These are phyloP conservation scores for Candidula unifasciata DNA, from an alignment of 2,888 invertebrate species.

Conservation along the genomic window DNA sequence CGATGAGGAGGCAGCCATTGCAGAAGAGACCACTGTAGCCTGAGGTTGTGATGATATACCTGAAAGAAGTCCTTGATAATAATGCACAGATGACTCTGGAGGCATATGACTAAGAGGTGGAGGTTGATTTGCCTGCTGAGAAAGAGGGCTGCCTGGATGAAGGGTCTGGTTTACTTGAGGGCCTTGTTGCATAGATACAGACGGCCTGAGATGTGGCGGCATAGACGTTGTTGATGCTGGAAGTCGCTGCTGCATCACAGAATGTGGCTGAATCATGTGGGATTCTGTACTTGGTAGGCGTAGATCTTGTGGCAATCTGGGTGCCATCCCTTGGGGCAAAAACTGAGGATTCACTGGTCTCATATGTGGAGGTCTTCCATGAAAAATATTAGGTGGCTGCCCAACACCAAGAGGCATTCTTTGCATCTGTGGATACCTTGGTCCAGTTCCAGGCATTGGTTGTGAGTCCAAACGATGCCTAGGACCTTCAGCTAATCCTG, in stretches of 20 bases:
- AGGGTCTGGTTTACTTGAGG: not conserved
- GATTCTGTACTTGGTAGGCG: conserved; percentile 26
- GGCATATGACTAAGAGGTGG: conserved; percentile 26
- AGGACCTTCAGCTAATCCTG: conserved; percentile 36
- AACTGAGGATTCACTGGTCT: conserved; percentile 41
- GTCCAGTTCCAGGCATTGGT: conserved; percentile 45
- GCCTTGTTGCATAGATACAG: conserved; percentile 38
- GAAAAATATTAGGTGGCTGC: conserved; percentile 37
- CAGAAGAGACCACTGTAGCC: conserved; percentile 11
- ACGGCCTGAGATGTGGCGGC: conserved; percentile 39
- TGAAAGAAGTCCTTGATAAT: conserved; percentile 20
- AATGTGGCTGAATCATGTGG: conserved; percentile 42
- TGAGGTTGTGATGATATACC: conserved; percentile 9
- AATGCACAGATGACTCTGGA: conserved; percentile 3
- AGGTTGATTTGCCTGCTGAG: conserved; percentile 23
- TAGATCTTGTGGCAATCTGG: conserved; percentile 21
- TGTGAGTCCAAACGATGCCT: conserved; percentile 42
- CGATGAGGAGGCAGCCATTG: conserved; percentile 27
- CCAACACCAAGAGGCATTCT: conserved; percentile 33
- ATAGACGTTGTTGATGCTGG: conserved; percentile 14
- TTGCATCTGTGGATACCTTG: conserved; percentile 51
- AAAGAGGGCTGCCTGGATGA: conserved; percentile 14
- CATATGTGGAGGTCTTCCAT: conserved; percentile 47
- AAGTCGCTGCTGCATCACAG: conserved; percentile 35
- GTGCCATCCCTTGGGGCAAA: conserved; percentile 26